Percentiles rank a stretch among this genome's conserved stretches.
Conservation (phyloP, 2,888 invertebrate species). For the Meiosimyza platycephala region DNA sequence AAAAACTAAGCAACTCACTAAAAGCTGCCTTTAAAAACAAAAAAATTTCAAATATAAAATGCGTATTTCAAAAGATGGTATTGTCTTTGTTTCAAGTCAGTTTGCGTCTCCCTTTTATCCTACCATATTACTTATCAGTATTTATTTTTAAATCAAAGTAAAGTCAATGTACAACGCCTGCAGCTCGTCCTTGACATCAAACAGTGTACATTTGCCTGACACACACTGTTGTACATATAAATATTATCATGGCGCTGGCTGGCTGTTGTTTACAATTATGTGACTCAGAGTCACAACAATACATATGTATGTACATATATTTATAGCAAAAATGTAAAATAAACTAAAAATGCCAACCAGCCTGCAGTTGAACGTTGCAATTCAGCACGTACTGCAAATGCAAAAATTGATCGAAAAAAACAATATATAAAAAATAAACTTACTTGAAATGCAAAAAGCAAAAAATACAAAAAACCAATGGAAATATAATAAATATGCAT, state of each 20-base stretch:
- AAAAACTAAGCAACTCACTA: too few relatives aligned
- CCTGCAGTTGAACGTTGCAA: neutral
- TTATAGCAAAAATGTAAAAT: neutral
- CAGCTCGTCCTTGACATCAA: constrained; percentile 35
- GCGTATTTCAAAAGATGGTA: constrained; percentile 15
- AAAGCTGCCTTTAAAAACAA: too few relatives aligned
- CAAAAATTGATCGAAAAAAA: neutral
- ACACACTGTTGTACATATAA: neutral
- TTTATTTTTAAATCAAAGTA: neutral
- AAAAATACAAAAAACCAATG: too few relatives aligned
- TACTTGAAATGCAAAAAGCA: too few relatives aligned
- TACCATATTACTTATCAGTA: too few relatives aligned
- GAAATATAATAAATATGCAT: too few relatives aligned
- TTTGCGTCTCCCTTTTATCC: constrained; percentile 4
- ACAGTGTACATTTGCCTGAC: constrained; percentile 23
- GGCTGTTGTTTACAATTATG: constrained; percentile 7
- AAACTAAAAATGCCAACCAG: neutral
- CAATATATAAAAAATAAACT: too few relatives aligned
- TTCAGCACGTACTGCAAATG: constrained; percentile 13
- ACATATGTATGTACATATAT: too few relatives aligned
- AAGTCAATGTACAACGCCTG: constrained; percentile 16
- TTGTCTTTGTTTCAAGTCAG: constrained; percentile 32
- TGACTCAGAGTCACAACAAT: neutral
- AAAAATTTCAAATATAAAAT: too few relatives aligned
- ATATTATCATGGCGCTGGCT: neutral